phyloP scores from a whole-genome alignment of 2,113 vertebrate genomes.

The Pseudonaja textilis region DNA sequence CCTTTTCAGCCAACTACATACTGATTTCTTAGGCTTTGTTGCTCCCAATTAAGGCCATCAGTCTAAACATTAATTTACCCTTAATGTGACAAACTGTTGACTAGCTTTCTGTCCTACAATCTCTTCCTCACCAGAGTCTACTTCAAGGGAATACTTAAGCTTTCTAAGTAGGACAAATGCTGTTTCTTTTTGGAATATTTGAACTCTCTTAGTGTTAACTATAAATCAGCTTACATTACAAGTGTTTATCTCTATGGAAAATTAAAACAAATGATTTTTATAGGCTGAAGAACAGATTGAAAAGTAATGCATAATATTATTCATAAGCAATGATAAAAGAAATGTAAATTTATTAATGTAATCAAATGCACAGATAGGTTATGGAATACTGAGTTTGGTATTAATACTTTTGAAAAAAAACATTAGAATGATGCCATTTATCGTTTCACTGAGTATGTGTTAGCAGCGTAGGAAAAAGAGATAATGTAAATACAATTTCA shows the following conservation, averaged over 20 bases:
- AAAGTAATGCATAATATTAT: not conserved
- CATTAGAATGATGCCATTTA: not conserved
- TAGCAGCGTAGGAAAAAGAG: not conserved
- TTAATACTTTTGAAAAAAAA: not conserved
- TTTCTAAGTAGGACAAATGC: not conserved
- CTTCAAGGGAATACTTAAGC: not conserved
- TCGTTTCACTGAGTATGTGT: not conserved
- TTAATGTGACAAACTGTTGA: constrained; percentile 14
- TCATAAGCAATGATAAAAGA: not conserved
- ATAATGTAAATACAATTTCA: not conserved
- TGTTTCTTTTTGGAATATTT: not conserved
- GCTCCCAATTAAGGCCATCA: constrained; percentile 27
- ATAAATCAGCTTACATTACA: not conserved
- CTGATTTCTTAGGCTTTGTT: constrained; percentile 45
- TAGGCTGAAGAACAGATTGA: not conserved
- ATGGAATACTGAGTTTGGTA: not conserved
- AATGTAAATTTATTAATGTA: not conserved
- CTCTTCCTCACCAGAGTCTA: constrained; percentile 2
- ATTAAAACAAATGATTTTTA: not conserved
- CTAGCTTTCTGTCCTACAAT: not conserved
- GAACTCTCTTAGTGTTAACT: constrained; percentile 15
- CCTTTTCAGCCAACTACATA: constrained; percentile 30
- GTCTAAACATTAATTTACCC: constrained; percentile 35
- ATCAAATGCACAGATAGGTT: not conserved
- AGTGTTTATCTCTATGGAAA: not conserved